These are phyloP conservation scores for Eurypyga helias DNA, from an alignment of 2,113 vertebrate genomes.

Conservation along the genomic window DNA sequence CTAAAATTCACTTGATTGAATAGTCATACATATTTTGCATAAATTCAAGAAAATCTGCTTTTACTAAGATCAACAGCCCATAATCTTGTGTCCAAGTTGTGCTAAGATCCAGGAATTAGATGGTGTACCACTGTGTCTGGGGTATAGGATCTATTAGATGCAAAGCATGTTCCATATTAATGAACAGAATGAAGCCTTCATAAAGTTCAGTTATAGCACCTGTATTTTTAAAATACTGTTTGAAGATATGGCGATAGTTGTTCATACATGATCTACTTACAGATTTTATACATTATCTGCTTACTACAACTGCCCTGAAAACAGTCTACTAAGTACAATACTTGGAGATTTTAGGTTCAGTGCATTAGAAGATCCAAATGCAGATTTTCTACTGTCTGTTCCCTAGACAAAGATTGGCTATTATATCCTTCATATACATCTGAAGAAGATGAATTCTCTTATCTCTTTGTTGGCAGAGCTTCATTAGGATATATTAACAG, in stretches of 20 bases:
- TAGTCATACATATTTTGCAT: accelerated
- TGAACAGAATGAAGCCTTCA: not conserved
- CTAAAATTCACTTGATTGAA: not conserved
- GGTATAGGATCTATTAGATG: not conserved
- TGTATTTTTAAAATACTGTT: not conserved
- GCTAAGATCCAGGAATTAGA: not conserved
- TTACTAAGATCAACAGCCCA: not conserved
- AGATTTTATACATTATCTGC: not conserved
- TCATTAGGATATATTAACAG: not conserved
- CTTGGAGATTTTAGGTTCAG: not conserved
- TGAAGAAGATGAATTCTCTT: not conserved
- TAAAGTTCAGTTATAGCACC: not conserved
- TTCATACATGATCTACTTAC: not conserved
- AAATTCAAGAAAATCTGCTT: not conserved
- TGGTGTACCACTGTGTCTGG: not conserved
- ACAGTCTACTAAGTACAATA: not conserved
- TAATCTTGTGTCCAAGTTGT: not conserved
- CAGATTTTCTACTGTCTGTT: not conserved
- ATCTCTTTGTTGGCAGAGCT: not conserved
- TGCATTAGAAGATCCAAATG: not conserved
- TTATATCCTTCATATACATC: not conserved
- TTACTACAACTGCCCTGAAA: not conserved
- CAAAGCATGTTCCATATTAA: not conserved
- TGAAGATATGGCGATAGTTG: not conserved
- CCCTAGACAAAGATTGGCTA: not conserved